These are phyloP conservation scores for Frankliniella fusca DNA, from an alignment of 2,888 invertebrate genomes.

Conservation along the genomic window DNA sequence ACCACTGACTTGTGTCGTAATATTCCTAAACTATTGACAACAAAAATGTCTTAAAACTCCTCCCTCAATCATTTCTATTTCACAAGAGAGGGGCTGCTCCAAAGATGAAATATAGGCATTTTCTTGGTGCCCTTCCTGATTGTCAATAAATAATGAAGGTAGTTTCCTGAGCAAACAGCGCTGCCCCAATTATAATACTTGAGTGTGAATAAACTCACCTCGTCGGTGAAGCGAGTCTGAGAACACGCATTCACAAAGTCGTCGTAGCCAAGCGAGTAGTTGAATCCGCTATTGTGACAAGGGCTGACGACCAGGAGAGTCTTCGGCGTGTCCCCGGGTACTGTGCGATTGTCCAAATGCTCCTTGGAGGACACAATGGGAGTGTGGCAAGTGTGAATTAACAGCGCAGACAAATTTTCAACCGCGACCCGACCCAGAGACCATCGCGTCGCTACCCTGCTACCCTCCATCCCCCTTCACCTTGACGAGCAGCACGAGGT, in stretches of 20 bases:
- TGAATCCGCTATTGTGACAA: not conserved
- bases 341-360: no score
- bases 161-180: no score
- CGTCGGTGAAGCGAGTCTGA: not conserved
- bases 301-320: not conserved
- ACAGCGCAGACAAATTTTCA: not conserved
- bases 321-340: not conserved
- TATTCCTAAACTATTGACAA: not conserved
- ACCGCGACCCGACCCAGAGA: not conserved
- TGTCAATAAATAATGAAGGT: no score
- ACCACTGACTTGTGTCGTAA: not conserved
- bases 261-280: not conserved
- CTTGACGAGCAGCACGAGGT: constrained; percentile 16
- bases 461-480: no score
- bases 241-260: not conserved
- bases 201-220: not conserved
- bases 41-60: no score
- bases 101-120: not conserved
- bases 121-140: no score
- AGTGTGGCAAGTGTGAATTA: not conserved
- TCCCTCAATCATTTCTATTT: no score
- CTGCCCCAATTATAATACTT: no score
- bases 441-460: no score
- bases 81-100: no score
- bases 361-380: no score